Conservation (phyloP, 2,888 invertebrate genomes). For the Bombyx huttoni region DNA sequence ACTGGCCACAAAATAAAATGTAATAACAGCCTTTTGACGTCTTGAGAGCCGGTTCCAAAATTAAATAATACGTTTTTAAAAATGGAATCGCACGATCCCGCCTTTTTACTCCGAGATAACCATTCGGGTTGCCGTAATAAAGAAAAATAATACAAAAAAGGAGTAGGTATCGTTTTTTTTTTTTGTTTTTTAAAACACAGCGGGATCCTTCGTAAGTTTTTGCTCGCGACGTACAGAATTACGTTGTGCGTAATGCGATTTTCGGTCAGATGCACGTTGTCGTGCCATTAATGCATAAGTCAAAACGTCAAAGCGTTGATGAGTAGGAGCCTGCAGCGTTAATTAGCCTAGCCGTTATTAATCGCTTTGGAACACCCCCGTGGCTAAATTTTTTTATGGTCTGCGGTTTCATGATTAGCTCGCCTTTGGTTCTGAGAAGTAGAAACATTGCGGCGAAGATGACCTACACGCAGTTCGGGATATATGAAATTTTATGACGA, state of each 20-base stretch:
- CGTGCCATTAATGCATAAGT: slow-evolving; percentile 38
- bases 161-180: slow-evolving; percentile 68
- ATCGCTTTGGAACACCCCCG: slow-evolving; percentile 44
- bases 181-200: slow-evolving; percentile 18
- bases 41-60: slow-evolving; percentile 70
- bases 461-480: slow-evolving; percentile 30
- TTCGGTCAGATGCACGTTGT: slow-evolving; percentile 37
- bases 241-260: slow-evolving; percentile 40
- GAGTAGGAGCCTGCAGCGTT: slow-evolving; percentile 46
- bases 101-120: slow-evolving; percentile 69
- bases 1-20: slow-evolving; percentile 55
- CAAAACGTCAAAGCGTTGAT: slow-evolving; percentile 45
- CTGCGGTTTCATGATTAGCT: slow-evolving; percentile 54
- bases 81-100: slow-evolving; percentile 71
- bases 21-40: slow-evolving; percentile 72
- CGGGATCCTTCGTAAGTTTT: slow-evolving; percentile 47
- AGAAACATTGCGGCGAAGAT: slow-evolving; percentile 37
- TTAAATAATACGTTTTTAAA: slow-evolving; percentile 72
- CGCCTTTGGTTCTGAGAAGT: slow-evolving; percentile 54
- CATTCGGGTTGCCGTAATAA: slow-evolving; percentile 60
- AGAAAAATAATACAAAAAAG: slow-evolving; percentile 45
- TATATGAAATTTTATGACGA: slow-evolving; percentile 2
- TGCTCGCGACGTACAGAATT: slow-evolving; percentile 27
- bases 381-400: slow-evolving; percentile 51
- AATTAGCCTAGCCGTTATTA: slow-evolving; percentile 56